Evolutionary conservation across 2,113 vertebrate species (phyloP).

Genomic region (Tachysurus vachellii): DNA sequence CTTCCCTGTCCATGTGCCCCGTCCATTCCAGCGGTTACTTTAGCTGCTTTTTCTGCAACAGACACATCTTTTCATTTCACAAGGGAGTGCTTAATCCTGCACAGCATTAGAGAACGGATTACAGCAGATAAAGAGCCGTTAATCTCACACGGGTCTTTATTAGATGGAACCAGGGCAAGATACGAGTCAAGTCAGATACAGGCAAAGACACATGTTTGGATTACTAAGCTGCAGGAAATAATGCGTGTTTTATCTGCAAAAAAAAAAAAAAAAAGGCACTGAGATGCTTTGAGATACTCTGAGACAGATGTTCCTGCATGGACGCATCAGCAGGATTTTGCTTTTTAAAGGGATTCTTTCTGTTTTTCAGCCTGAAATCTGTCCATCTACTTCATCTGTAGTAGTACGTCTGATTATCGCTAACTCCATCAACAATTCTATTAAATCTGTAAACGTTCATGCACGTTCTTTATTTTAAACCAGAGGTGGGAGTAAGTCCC

Average conservation of each 20-base stretch:
- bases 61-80: constrained; percentile 67
- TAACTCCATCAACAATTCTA: not conserved
- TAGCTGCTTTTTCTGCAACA: not conserved
- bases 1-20: not conserved
- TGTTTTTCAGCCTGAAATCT: constrained; percentile 16
- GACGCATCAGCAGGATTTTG: constrained; percentile 67
- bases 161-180: constrained; percentile 64
- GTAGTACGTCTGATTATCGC: not conserved
- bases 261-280: constrained; percentile 51
- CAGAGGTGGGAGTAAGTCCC: too few species aligned
- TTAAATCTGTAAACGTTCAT: not conserved
- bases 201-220: constrained; percentile 43
- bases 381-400: not conserved
- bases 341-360: constrained; percentile 59
- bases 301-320: constrained; percentile 63
- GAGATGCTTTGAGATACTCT: constrained; percentile 52
- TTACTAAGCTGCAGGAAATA: constrained; percentile 64
- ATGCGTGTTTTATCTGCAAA: constrained; percentile 64
- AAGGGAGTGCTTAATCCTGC: constrained; percentile 76
- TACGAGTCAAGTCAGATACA: constrained; percentile 55
- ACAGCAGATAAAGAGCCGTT: constrained; percentile 74
- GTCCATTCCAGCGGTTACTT: not conserved
- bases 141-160: constrained; percentile 74
- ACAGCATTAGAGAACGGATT: constrained; percentile 76
- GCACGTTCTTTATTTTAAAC: too few species aligned